Conservation (phyloP, 35 echinoderm and acorn worm species). For the Ophiothrix spiculata region DNA sequence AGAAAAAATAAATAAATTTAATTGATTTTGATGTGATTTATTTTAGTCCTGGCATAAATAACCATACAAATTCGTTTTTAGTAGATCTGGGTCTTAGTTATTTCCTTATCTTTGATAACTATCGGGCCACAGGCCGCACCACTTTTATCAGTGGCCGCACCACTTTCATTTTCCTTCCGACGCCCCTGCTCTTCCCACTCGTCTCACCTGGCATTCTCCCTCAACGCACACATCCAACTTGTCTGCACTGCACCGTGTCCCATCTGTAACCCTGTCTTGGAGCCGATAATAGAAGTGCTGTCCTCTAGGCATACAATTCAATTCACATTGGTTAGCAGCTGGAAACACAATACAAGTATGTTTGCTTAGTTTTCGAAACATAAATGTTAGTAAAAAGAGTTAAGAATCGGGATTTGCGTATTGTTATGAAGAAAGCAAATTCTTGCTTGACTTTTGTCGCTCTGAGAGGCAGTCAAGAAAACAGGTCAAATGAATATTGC, state of each 20-base stretch:
- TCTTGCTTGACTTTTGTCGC: background rate
- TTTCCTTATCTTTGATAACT: too few species aligned
- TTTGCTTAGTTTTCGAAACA: background rate
- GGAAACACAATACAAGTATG: background rate
- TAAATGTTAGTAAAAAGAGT: background rate
- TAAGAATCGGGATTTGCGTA: background rate
- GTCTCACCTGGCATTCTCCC: conserved; percentile 62
- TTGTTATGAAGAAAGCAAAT: background rate
- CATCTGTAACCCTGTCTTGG: conserved; percentile 63
- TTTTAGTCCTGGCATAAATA: too few species aligned
- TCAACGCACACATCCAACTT: conserved; percentile 79
- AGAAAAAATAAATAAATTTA: too few species aligned
- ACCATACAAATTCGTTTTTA: background rate
- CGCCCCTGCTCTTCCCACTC: too few species aligned
- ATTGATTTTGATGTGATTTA: too few species aligned
- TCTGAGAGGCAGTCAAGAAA: too few species aligned
- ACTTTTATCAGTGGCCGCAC: too few species aligned
- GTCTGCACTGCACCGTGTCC: conserved; percentile 65
- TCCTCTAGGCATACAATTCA: conserved; percentile 95
- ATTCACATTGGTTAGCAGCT: conserved; percentile 83
- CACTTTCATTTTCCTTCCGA: too few species aligned
- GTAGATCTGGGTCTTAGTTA: background rate
- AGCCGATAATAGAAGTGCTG: conserved; percentile 90
- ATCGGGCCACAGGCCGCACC: too few species aligned
- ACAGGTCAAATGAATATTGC: too few species aligned